Evolutionary conservation across 1,140 invertebrate species (phyloP).

Genomic region (Akabosia matsudoensis): DNA sequence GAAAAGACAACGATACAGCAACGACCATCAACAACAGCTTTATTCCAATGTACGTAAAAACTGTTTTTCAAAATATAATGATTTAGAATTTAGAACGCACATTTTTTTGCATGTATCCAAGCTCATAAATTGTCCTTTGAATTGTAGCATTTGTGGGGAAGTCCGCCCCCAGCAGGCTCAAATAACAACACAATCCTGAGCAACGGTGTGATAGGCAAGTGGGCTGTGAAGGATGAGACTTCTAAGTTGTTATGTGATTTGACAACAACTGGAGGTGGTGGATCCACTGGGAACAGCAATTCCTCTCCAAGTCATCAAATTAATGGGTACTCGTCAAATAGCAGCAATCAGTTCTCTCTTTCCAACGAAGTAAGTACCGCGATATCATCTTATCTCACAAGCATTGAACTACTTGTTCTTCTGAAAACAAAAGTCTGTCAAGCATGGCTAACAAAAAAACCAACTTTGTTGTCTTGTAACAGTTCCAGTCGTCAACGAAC

Average conservation of each 20-base stretch:
- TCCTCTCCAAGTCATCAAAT: constrained; percentile 40
- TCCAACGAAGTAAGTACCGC: constrained; percentile 14
- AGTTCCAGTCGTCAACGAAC: constrained; percentile 19
- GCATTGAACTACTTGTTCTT: background rate
- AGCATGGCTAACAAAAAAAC: no score
- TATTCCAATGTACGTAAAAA: constrained; percentile 15
- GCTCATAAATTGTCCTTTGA: no score
- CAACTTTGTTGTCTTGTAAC: background rate
- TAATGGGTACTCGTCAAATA: constrained; percentile 34
- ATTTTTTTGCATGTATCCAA: background rate
- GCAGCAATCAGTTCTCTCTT: constrained; percentile 20
- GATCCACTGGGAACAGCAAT: constrained; percentile 1
- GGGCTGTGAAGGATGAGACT: constrained; percentile 44
- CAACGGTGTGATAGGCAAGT: constrained; percentile 35
- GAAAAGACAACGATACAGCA: constrained; percentile 22
- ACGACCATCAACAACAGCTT: constrained; percentile 21
- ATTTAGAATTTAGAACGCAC: background rate
- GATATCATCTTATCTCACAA: background rate
- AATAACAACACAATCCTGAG: constrained; percentile 15
- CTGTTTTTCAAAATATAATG: background rate
- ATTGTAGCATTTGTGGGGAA: constrained; percentile 12
- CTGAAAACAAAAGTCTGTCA: no score
- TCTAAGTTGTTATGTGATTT: constrained; percentile 35
- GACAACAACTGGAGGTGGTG: constrained; percentile 23
- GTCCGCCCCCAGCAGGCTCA: background rate